Conservation (phyloP, 1,140 invertebrate genomes). For the Bombus pyrosoma region DNA sequence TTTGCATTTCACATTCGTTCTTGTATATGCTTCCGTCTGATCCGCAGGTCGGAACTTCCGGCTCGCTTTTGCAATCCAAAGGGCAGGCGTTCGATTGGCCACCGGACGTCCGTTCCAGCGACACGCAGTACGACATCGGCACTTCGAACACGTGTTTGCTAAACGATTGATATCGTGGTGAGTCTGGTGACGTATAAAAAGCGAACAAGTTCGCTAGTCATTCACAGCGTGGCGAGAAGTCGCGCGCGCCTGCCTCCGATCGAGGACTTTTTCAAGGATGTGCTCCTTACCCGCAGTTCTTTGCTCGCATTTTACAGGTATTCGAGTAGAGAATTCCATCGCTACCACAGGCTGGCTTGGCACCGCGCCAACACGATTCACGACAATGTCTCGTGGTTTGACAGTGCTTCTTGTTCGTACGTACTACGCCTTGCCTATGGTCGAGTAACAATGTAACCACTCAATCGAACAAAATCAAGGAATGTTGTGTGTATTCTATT, state of each 20-base stretch:
- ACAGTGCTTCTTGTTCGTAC: slow-evolving; percentile 93
- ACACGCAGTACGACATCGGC: slow-evolving; percentile 93
- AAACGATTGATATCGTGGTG: slow-evolving; percentile 66
- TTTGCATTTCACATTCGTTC: slow-evolving; percentile 94
- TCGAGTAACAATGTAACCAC: neutral
- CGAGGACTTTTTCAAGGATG: slow-evolving; percentile 11
- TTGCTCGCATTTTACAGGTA: slow-evolving; percentile 95
- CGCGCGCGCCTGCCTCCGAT: neutral
- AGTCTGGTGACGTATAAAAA: neutral
- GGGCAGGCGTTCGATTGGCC: slow-evolving; percentile 86
- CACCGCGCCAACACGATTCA: slow-evolving; percentile 94
- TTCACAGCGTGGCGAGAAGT: neutral
- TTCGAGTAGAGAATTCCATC: slow-evolving; percentile 96
- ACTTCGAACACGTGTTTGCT: slow-evolving; percentile 96
- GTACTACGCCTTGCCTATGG: slow-evolving; percentile 89
- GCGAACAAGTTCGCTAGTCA: neutral
- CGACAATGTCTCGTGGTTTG: slow-evolving; percentile 95
- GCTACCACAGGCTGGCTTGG: slow-evolving; percentile 94
- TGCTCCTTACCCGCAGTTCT: slow-evolving; percentile 91
- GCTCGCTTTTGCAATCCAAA: slow-evolving; percentile 86
- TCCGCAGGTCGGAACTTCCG: slow-evolving; percentile 89
- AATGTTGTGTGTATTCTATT: neutral
- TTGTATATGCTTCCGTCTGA: slow-evolving; percentile 94
- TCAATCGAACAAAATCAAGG: slow-evolving; percentile 17
- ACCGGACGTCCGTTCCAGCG: slow-evolving; percentile 88